Evolutionary conservation across 2,113 vertebrate species (phyloP).

Genomic region (Furnarius figulus): DNA sequence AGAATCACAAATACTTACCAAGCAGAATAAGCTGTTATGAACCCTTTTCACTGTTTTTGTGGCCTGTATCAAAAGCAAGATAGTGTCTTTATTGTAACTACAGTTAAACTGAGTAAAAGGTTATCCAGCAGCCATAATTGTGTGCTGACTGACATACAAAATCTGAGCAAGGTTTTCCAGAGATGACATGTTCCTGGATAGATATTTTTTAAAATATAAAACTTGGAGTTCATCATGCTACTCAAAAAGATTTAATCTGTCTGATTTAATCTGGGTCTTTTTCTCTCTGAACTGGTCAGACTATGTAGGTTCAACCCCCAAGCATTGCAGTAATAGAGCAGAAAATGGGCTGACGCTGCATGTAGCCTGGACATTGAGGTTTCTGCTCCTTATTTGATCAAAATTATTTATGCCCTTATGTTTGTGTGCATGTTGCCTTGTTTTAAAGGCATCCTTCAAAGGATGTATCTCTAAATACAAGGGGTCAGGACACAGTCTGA

Average conservation of each 20-base stretch:
- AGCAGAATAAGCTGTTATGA: neutral
- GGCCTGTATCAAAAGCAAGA: neutral
- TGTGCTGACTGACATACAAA: neutral
- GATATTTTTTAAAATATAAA: neutral
- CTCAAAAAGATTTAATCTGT: neutral
- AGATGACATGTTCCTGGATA: neutral
- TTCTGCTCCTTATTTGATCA: neutral
- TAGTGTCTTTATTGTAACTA: neutral
- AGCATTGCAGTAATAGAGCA: neutral
- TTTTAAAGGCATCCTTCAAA: neutral
- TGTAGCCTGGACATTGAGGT: neutral
- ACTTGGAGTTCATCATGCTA: neutral
- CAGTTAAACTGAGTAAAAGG: neutral
- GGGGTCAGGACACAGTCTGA: neutral
- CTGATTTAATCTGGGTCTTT: neutral
- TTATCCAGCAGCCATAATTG: neutral
- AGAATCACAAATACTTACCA: neutral
- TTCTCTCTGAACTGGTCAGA: neutral
- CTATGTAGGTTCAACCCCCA: neutral
- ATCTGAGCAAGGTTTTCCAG: neutral
- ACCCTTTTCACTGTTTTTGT: neutral
- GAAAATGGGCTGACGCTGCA: rapidly evolving
- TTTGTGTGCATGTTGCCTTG: neutral
- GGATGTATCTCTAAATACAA: neutral
- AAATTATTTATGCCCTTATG: neutral